Evolutionary conservation across 2,888 invertebrate species (phyloP), one percentile per base, ranked within the genome.

Genomic region (Andrena trimmerana): DNA sequence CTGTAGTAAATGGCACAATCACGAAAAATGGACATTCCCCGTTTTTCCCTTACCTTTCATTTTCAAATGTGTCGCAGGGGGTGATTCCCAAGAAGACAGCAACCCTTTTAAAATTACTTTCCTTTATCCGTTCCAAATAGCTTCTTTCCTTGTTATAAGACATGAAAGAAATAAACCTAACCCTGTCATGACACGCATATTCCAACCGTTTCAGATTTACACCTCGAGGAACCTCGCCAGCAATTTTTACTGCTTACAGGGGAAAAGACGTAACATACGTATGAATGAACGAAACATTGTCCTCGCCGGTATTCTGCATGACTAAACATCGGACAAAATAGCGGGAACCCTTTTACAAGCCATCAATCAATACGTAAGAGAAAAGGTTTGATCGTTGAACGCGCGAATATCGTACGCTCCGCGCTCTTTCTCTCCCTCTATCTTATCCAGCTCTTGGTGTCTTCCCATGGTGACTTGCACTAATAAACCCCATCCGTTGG

Each of bases 391-490:
- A 90, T 90, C 89, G 87, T 83, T 81, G 86, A 88, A 87, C 85
- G 80, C 36, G 86, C 85, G 83, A 73, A 65, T 20, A 73, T 66
- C 82, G 66, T 33, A 29, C 59, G 62, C 31, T 27, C 57, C 54
- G 42, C 29, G 27, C 75, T 62, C 50, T 54, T 65, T 50, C 13
- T 59, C 67, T 50, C 52, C 68, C 59, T 70, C 36, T 74, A 68
- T 74, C 69, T 79, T 72, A 54, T 79, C 70, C 74, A 60, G 50
- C 57, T 82, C 75, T 75, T 69, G 71, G 77, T 85, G 86, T 85
- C 88, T 91, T 91, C 89, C 89, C 90, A 89, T 84, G 85, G 80
- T 94, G 94, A 94, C 93, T 93, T 91, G 93, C 93, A 90, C 88
- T 88, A 92, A 91, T 90, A 89, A 91, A 90, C 87, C 81, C 79